Conservation (phyloP, 2,888 invertebrate species). For the Trileptium ribeirensis region DNA sequence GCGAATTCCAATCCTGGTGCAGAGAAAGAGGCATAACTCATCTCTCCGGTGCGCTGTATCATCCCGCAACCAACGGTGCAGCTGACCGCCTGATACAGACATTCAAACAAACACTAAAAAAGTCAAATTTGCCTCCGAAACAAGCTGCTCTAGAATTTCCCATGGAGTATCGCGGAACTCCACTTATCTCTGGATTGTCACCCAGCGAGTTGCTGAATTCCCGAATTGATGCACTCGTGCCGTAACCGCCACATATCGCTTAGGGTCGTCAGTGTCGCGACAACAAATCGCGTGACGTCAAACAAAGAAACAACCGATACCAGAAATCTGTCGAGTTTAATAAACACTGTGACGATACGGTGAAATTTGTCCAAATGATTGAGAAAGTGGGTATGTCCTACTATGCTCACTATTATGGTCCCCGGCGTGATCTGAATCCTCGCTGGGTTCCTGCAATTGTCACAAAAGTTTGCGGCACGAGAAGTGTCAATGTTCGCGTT, state of each 20-base stretch:
- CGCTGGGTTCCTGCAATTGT: conserved; percentile 23
- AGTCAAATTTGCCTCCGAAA: conserved; percentile 26
- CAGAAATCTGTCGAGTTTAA: too few species aligned
- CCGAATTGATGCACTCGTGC: neutral
- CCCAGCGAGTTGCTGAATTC: conserved; percentile 24
- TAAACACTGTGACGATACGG: neutral
- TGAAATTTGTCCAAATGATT: neutral
- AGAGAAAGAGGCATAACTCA: neutral
- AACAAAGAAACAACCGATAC: too few species aligned
- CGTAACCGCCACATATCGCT: conserved; percentile 14
- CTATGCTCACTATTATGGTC: conserved; percentile 18
- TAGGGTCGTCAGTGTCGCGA: conserved; percentile 26
- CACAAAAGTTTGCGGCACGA: conserved; percentile 9
- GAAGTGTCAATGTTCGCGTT: conserved; percentile 18
- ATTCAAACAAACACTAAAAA: conserved; percentile 32
- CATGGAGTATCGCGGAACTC: conserved; percentile 19
- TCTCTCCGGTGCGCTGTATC: conserved; percentile 36
- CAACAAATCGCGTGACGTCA: too few species aligned
- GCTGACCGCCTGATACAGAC: conserved; percentile 28
- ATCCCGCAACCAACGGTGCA: conserved; percentile 34
- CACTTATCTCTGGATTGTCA: conserved; percentile 19
- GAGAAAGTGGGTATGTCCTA: neutral
- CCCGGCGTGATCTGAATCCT: conserved; percentile 11
- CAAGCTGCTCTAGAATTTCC: conserved; percentile 27
- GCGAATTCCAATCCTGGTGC: neutral